These are phyloP conservation scores for Tyrophagus putrescentiae DNA, from an alignment of 1,140 invertebrate genomes.

Conservation along the genomic window DNA sequence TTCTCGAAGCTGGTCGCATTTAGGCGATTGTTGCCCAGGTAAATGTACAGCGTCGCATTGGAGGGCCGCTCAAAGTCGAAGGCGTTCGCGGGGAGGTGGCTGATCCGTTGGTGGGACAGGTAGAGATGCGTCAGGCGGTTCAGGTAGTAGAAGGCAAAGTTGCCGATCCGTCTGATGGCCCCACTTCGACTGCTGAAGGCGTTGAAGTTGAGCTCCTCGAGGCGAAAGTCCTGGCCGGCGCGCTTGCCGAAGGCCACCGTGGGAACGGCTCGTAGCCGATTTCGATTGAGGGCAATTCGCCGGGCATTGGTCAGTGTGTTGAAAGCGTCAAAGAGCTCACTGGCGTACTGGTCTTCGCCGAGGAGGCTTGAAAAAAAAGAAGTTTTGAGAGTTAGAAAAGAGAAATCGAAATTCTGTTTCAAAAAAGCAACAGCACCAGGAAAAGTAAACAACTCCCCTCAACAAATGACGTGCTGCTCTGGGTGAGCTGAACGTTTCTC, in stretches of 20 bases:
- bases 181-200: conserved; percentile 1
- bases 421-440: no score
- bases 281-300: conserved; percentile 13
- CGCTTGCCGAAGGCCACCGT: conserved; percentile 16
- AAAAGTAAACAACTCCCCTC: no score
- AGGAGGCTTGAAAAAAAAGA: no score
- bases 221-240: background rate
- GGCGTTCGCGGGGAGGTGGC: conserved; percentile 6
- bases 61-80: conserved; percentile 14
- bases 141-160: conserved; percentile 18
- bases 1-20: conserved; percentile 18
- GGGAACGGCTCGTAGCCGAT: background rate
- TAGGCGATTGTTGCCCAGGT: conserved; percentile 14
- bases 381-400: no score
- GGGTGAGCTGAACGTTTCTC: no score
- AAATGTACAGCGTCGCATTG: conserved; percentile 14
- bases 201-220: conserved; percentile 19
- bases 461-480: no score
- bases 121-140: conserved; percentile 9
- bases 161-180: conserved; percentile 6
- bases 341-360: conserved; percentile 1
- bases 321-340: conserved; percentile 12
- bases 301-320: background rate
- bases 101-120: conserved; percentile 15
- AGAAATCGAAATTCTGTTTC: no score